Evolutionary conservation across 2,888 invertebrate genomes (phyloP), one percentile per base, ranked within the genome.

Genomic region (Heliconius erato): DNA sequence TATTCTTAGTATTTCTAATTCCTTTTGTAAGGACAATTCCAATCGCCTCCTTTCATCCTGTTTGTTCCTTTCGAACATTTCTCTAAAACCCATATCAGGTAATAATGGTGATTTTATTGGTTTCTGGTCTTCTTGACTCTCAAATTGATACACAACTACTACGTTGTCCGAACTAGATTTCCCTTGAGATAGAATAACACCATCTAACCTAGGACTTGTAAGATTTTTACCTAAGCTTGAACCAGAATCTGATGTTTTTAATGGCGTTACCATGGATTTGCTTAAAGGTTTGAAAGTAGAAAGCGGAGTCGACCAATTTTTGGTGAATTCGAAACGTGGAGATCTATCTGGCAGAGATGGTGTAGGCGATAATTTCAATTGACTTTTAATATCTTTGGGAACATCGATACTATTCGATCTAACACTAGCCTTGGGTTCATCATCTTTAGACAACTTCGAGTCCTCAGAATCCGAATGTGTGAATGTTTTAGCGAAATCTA

Each of bases 1-100:
- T 85, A 96, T 95, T 87, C 96, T 96, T 77, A 97, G 91, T 85
- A 92, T 89, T 86, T 96, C 95, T 85, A 97, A 91, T 89, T 96
- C 96, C 82, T 95, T 96, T 88, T 96, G 94, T 84, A 95, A 86
- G 65, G 93, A 89, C 80, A 95, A 87, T 86, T 96, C 95, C 78
- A 95, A 84, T 88, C 95, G 91, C 89, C 94, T 93, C 80, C 91
- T 92, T 67, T 87, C 87, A 85, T 95, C 95, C 81, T 85, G 85
- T 85, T 94, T 95, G 80, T 91, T 94, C 65, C 95, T 92, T 67
- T 95, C 95, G 28, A 94, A 90, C 88, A 95, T 90, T 86, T 95
- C 95, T 85, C 94, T 91, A 1, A 89, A 90, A 0, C 92, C 94
- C 91, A 93, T 92, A 85, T 95, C 95, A 0, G 94, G 91, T 19